These are phyloP conservation scores for Ceyx cyanopectus DNA, from an alignment of 2,113 vertebrate genomes.

Conservation along the genomic window DNA sequence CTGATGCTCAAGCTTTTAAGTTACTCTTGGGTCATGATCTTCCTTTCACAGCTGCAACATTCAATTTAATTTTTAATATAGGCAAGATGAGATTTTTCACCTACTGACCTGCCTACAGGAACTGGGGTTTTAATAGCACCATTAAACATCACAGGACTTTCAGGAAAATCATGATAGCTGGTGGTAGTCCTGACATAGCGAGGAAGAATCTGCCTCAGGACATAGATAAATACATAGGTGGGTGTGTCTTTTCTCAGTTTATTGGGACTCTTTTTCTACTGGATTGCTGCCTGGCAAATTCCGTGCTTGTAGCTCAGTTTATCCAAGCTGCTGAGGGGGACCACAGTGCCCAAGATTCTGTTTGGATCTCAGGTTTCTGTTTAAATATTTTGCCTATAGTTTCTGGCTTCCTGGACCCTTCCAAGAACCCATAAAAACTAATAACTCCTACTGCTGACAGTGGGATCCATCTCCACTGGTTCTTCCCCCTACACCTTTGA, in stretches of 20 bases:
- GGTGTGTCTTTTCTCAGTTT: not conserved
- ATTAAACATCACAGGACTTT: not conserved
- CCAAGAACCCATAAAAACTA: not conserved
- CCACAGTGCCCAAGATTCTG: not conserved
- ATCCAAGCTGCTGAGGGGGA: not conserved
- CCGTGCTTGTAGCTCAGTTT: not conserved
- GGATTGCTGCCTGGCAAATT: not conserved
- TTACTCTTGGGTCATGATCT: not conserved
- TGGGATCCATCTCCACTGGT: rapidly evolving
- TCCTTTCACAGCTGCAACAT: not conserved
- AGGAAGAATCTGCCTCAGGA: not conserved
- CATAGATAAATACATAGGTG: not conserved
- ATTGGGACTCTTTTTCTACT: too few relatives aligned
- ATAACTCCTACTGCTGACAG: not conserved
- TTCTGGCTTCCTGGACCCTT: slow-evolving; percentile 31
- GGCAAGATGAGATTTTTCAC: not conserved
- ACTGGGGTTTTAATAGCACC: not conserved
- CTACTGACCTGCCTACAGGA: not conserved
- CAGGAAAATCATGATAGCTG: not conserved
- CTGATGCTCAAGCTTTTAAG: not conserved
- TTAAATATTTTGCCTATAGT: slow-evolving; percentile 18
- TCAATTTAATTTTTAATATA: not conserved
- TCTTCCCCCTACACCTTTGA: rapidly evolving
- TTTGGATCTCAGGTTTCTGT: slow-evolving; percentile 16
- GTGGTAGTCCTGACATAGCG: not conserved